Evolutionary conservation across 2,113 vertebrate species (phyloP).

Genomic region (Typhlomys cinereus): DNA sequence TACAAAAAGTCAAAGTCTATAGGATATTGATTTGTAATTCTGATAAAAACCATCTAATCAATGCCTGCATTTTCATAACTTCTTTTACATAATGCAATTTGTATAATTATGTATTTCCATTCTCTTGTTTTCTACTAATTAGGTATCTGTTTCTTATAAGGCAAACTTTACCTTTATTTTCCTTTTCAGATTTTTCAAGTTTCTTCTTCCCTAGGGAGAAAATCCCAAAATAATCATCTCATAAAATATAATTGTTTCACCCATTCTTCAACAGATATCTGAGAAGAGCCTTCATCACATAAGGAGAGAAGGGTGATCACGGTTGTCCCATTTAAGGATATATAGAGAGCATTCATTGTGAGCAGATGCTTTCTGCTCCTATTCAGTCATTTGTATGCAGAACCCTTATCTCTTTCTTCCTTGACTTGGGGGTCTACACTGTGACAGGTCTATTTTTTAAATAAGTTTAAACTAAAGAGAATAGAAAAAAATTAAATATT

Average conservation of each 20-base stretch:
- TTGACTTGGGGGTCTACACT: neutral
- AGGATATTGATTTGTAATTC: neutral
- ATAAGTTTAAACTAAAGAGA: neutral
- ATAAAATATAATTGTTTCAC: neutral
- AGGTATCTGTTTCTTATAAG: neutral
- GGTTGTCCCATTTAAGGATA: neutral
- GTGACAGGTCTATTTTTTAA: neutral
- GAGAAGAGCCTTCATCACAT: neutral
- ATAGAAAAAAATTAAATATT: neutral
- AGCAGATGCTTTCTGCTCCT: neutral
- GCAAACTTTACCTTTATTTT: constrained; percentile 80
- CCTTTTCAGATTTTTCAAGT: constrained; percentile 74
- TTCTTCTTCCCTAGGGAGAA: constrained; percentile 78
- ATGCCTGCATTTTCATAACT: neutral
- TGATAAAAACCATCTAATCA: neutral
- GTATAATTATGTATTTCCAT: neutral
- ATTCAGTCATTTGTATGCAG: neutral
- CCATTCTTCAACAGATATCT: neutral
- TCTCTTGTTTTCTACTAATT: neutral
- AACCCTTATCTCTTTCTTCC: neutral
- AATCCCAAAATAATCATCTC: neutral
- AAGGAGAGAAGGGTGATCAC: neutral
- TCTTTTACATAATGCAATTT: neutral
- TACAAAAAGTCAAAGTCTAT: rapidly evolving
- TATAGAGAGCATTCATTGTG: neutral